Evolutionary conservation across 2,888 invertebrate species (phyloP).

Genomic region (Congeria kusceri): DNA sequence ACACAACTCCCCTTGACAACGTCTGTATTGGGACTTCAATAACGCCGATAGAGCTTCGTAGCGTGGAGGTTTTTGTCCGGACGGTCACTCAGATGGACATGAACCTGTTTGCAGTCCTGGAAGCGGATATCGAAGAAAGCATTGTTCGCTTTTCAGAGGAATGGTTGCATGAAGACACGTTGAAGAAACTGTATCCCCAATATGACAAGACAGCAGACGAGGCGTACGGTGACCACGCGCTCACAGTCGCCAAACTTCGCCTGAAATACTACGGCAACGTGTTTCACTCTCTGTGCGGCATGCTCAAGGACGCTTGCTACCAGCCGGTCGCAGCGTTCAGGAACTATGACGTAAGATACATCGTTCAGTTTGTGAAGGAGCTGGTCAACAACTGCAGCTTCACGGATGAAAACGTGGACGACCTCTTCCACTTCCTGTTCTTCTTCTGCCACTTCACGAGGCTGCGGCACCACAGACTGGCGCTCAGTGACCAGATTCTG

Average conservation of each 20-base stretch:
- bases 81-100: constrained; percentile 19
- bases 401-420: constrained; percentile 12
- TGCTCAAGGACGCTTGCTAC: constrained; percentile 5
- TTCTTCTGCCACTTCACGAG: constrained; percentile 28
- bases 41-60: background rate
- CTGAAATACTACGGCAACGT: constrained; percentile 29
- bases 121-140: constrained; percentile 1
- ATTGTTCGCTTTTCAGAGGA: constrained; percentile 2
- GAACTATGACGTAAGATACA: constrained; percentile 18
- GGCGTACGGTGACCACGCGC: constrained; percentile 10
- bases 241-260: background rate
- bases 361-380: constrained; percentile 12
- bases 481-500: constrained; percentile 13
- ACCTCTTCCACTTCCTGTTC: constrained; percentile 14
- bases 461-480: constrained; percentile 15
- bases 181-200: background rate
- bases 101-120: constrained; percentile 16
- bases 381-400: background rate
- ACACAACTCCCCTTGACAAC: constrained; percentile 3
- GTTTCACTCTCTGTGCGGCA: background rate
- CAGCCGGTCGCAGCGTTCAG: background rate
- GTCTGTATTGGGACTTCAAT: background rate
- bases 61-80: constrained; percentile 22
- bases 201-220: constrained; percentile 11
- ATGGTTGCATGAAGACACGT: background rate